Percentiles rank a stretch among this genome's conserved stretches.
phyloP scores from a whole-genome alignment of 2,113 vertebrate species.

The Rallus limicola region DNA sequence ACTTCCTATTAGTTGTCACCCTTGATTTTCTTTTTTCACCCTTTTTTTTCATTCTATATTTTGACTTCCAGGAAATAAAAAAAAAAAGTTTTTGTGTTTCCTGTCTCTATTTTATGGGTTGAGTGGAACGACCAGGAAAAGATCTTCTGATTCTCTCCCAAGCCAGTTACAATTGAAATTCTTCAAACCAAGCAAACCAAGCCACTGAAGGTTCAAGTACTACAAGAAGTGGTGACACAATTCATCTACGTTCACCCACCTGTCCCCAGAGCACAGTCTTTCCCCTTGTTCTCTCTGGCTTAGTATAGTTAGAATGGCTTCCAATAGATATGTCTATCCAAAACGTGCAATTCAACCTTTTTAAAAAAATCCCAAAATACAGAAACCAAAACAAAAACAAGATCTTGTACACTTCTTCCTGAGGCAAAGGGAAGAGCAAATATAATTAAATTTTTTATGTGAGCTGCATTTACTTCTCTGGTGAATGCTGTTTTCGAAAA shows the following conservation, averaged over 20 bases:
- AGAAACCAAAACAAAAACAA: neutral
- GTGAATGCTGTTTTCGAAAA: neutral
- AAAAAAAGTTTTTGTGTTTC: neutral
- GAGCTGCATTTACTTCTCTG: neutral
- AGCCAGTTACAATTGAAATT: neutral
- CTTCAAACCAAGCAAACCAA: neutral
- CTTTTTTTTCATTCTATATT: neutral
- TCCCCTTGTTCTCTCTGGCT: neutral
- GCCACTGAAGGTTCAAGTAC: neutral
- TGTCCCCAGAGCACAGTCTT: neutral
- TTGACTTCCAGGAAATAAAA: neutral
- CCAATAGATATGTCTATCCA: neutral
- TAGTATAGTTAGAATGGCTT: neutral
- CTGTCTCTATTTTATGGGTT: neutral
- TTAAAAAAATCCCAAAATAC: neutral
- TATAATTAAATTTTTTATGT: neutral
- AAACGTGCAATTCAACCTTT: neutral
- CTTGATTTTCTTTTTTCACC: neutral
- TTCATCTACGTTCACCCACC: neutral
- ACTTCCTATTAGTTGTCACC: neutral
- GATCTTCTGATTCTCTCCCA: neutral
- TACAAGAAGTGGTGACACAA: neutral
- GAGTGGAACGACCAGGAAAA: neutral
- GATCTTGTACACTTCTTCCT: neutral
- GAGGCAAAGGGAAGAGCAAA: neutral